Evolutionary conservation across 2,797 vertebrate genomes (phyloP).

Genomic region (Danio choprae): DNA sequence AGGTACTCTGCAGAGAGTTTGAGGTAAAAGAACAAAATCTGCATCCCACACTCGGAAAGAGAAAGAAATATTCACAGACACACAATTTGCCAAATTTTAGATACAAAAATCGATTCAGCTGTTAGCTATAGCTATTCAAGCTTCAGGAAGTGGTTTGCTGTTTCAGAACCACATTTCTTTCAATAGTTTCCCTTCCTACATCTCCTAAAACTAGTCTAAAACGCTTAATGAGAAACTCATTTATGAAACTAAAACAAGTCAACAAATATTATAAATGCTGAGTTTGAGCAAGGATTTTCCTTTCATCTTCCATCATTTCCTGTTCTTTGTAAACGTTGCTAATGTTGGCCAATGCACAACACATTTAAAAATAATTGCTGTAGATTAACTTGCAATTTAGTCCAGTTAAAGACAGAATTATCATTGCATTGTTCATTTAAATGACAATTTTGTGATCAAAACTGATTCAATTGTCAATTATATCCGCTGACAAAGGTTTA

Average conservation of each 20-base stretch:
- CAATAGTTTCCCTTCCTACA: not conserved
- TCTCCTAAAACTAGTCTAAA: not conserved
- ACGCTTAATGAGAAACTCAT: not conserved
- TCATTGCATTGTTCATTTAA: too few species aligned
- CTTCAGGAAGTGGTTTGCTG: not conserved
- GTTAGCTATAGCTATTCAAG: not conserved
- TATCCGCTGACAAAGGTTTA: not conserved
- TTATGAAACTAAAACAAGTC: not conserved
- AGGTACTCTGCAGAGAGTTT: not conserved
- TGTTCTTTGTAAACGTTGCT: not conserved
- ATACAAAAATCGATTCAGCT: not conserved
- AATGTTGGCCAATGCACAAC: too few species aligned
- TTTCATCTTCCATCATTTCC: not conserved
- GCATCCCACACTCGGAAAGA: slow-evolving; percentile 29
- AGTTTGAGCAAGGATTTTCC: not conserved
- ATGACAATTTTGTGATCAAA: too few species aligned
- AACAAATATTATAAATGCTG: not conserved
- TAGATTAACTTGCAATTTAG: too few species aligned
- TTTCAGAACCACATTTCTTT: not conserved
- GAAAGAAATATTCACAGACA: not conserved
- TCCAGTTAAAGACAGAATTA: too few species aligned
- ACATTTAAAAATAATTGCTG: too few species aligned
- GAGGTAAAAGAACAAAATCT: not conserved
- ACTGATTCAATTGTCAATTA: not conserved
- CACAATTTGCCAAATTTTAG: not conserved